Conservation (phyloP, 30 jellyfish, hydroid and myxozoan species). For the Calvadosia cruxmelitensis region DNA sequence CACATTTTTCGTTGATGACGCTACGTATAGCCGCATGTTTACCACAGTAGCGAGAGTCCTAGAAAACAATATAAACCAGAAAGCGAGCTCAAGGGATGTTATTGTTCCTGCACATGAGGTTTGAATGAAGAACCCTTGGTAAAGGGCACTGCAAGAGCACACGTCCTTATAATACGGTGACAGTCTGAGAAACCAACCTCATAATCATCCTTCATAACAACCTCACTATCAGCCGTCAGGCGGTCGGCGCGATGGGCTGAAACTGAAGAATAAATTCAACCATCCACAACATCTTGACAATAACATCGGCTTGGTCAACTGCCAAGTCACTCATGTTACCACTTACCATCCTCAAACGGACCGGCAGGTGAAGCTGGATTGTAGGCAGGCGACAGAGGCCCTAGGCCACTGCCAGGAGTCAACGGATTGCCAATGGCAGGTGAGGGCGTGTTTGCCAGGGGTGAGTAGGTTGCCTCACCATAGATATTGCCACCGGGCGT, state of each 20-base stretch:
- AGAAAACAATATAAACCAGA: too few species aligned
- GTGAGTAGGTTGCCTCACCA: conserved; percentile 77
- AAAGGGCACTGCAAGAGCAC: too few species aligned
- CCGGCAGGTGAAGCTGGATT: conserved; percentile 82
- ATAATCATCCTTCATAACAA: conserved; percentile 50
- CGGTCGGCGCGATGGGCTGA: not conserved
- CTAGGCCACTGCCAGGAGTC: conserved; percentile 97
- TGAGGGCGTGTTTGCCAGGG: conserved; percentile 90
- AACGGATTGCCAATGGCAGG: conserved; percentile 94
- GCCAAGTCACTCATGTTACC: too few species aligned
- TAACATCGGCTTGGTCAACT: too few species aligned
- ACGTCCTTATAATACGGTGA: not conserved
- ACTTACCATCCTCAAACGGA: conserved; percentile 79
- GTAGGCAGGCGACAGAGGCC: conserved; percentile 76
- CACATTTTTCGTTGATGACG: not conserved
- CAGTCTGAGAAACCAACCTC: conserved; percentile 40
- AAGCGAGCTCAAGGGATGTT: not conserved
- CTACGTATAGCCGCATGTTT: not conserved
- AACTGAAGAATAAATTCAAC: too few species aligned
- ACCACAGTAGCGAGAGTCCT: not conserved
- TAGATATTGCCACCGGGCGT: conserved; percentile 83
- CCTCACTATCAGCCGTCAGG: conserved; percentile 70
- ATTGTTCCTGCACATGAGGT: not conserved
- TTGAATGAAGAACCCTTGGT: too few species aligned
- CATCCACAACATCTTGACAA: too few species aligned